Percentiles rank a stretch among this genome's conserved stretches.
These are phyloP conservation scores for Gavia stellata DNA, from an alignment of 2,113 vertebrate genomes.

Conservation along the genomic window DNA sequence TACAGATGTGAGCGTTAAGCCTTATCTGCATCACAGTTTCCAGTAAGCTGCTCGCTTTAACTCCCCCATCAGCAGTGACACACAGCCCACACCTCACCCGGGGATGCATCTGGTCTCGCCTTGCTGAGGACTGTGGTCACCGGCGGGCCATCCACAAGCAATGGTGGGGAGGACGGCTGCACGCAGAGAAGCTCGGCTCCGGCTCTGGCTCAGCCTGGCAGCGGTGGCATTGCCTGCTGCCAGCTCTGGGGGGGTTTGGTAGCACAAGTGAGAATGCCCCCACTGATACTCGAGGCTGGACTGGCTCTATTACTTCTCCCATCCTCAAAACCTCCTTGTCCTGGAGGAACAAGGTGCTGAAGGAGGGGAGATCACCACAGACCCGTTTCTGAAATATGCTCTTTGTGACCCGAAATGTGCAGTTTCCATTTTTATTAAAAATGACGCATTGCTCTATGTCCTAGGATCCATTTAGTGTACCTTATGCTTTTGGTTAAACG, in stretches of 20 bases:
- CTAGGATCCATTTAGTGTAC: neutral
- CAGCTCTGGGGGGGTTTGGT: neutral
- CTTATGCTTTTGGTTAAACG: neutral
- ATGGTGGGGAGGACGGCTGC: fast-evolving
- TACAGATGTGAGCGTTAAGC: neutral
- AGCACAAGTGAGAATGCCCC: neutral
- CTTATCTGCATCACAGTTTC: neutral
- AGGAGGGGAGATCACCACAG: neutral
- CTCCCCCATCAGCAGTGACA: neutral
- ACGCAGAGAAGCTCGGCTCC: neutral
- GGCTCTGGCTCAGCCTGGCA: neutral
- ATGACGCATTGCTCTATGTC: neutral
- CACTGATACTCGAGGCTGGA: neutral
- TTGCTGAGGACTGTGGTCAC: neutral
- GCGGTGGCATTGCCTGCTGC: fast-evolving
- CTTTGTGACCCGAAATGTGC: neutral
- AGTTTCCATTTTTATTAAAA: neutral
- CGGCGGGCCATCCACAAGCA: neutral
- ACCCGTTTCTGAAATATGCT: neutral
- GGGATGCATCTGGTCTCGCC: neutral
- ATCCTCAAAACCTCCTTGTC: neutral
- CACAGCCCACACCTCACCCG: neutral
- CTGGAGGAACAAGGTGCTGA: neutral
- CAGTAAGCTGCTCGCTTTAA: neutral
- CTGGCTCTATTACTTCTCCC: neutral